These are phyloP conservation scores for Buphagus erythrorhynchus DNA, from an alignment of 2,797 vertebrate species.

Conservation along the genomic window DNA sequence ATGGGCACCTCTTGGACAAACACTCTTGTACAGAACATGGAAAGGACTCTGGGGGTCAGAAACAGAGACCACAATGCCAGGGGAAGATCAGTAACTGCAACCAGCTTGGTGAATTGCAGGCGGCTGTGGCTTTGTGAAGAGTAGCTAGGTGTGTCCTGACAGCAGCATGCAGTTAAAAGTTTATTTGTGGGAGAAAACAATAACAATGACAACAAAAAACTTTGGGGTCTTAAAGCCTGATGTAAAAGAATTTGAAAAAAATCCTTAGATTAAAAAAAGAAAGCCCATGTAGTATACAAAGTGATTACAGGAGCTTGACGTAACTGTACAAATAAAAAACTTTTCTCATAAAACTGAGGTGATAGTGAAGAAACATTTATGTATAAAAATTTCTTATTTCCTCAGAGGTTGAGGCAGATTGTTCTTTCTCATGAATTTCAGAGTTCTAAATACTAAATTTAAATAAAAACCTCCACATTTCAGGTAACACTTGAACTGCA, in stretches of 20 bases:
- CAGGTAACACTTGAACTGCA: neutral
- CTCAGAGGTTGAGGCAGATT: neutral
- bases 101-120: neutral
- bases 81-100: neutral
- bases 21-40: accelerated
- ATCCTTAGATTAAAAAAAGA: neutral
- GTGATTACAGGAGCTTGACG: neutral
- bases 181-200: neutral
- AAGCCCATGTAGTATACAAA: neutral
- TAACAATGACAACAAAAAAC: neutral
- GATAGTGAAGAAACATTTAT: neutral
- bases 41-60: neutral
- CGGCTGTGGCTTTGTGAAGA: neutral
- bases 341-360: neutral
- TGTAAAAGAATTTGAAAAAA: neutral
- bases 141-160: neutral
- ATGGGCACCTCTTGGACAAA: neutral
- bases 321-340: neutral
- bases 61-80: neutral
- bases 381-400: neutral
- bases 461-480: neutral
- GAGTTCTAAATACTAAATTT: neutral
- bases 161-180: neutral
- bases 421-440: neutral
- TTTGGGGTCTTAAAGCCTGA: neutral